Percentiles rank a stretch among this genome's conserved stretches.
phyloP scores from a whole-genome alignment of 1,140 invertebrate genomes.

The Drosophila leontia region DNA sequence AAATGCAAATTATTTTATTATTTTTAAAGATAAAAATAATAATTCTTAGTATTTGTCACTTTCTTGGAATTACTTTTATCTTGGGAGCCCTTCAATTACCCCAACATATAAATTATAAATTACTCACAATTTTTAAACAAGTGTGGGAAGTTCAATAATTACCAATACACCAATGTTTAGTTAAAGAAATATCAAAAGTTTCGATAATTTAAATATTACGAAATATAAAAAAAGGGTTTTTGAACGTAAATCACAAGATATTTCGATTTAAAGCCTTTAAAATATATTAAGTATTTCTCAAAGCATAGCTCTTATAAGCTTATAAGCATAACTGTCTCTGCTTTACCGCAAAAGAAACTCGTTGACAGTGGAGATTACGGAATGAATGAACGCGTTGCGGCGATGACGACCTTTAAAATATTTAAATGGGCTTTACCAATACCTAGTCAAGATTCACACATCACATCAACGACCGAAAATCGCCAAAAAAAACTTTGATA shows the following conservation, averaged over 20 bases:
- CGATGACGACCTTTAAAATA: conserved; percentile 27
- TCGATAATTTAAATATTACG: neutral
- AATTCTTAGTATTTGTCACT: too few species aligned
- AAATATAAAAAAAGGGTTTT: neutral
- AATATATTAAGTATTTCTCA: neutral
- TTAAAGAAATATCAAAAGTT: neutral
- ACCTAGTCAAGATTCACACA: conserved; percentile 17
- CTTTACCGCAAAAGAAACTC: conserved; percentile 12
- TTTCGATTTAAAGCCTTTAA: neutral
- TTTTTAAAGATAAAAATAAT: too few species aligned
- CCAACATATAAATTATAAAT: too few species aligned
- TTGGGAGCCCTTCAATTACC: too few species aligned
- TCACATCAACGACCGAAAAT: neutral
- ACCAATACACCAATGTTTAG: too few species aligned
- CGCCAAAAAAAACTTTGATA: conserved; percentile 9
- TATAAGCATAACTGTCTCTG: conserved; percentile 1
- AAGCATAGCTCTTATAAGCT: conserved; percentile 1
- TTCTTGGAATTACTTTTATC: too few species aligned
- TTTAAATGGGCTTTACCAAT: conserved; percentile 28
- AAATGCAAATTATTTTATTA: too few species aligned
- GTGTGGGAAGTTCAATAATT: too few species aligned
- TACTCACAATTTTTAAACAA: too few species aligned
- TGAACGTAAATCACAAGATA: neutral
- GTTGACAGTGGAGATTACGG: conserved; percentile 9
- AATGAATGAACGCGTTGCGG: conserved; percentile 3